These are phyloP conservation scores for Metellina segmentata DNA, from an alignment of 2,888 invertebrate genomes.

Conservation along the genomic window DNA sequence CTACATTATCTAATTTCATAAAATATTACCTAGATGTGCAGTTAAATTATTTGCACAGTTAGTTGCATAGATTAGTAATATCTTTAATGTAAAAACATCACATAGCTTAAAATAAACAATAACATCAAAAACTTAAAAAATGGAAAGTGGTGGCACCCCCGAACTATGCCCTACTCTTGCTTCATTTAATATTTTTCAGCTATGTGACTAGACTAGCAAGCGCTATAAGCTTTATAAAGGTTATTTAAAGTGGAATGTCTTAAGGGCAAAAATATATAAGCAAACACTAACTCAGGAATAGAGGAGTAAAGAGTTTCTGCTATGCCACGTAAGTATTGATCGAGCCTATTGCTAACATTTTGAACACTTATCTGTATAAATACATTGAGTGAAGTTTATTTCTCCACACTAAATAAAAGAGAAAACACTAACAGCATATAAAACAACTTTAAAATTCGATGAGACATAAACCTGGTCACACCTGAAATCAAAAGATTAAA, in stretches of 20 bases:
- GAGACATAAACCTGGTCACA: conserved; percentile 75
- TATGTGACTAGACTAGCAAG: conserved; percentile 76
- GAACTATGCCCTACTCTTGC: conserved; percentile 59
- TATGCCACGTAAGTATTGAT: conserved; percentile 60
- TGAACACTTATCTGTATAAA: conserved; percentile 69
- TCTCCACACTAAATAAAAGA: conserved; percentile 73
- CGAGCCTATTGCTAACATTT: conserved; percentile 54
- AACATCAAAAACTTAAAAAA: conserved; percentile 61
- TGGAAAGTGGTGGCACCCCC: conserved; percentile 69
- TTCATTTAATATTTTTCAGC: conserved; percentile 57
- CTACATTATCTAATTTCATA: conserved; percentile 17
- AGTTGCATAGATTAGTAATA: conserved; percentile 59
- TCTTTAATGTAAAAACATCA: conserved; percentile 60
- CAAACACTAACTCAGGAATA: conserved; percentile 52
- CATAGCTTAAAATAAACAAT: conserved; percentile 64
- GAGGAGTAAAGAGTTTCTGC: conserved; percentile 52
- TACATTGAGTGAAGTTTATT: conserved; percentile 58
- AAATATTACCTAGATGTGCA: conserved; percentile 37
- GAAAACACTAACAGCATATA: conserved; percentile 73
- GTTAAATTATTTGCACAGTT: conserved; percentile 55
- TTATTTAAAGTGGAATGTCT: conserved; percentile 73
- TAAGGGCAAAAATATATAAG: conserved; percentile 65
- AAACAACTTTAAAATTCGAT: conserved; percentile 77
- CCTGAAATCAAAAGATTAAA: conserved; percentile 75
- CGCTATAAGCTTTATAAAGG: conserved; percentile 60